phyloP scores from a whole-genome alignment of 2,797 vertebrate genomes.

The Anguilla megastoma region DNA sequence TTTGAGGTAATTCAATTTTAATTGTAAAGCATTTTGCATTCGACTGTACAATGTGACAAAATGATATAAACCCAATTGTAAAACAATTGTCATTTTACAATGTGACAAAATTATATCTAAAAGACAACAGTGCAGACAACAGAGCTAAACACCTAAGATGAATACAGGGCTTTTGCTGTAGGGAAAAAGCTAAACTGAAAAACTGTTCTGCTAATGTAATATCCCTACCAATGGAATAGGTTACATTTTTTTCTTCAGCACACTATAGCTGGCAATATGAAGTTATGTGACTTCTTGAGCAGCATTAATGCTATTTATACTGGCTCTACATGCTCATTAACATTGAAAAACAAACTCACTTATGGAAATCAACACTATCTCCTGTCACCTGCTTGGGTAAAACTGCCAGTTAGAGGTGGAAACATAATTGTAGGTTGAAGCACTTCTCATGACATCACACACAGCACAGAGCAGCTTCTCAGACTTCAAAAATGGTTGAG shows the following conservation, averaged over 20 bases:
- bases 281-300: neutral
- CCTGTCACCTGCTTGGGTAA: neutral
- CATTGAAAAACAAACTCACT: neutral
- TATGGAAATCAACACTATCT: neutral
- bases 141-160: neutral
- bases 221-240: neutral
- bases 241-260: neutral
- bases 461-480: constrained; percentile 34
- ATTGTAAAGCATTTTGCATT: neutral
- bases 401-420: neutral
- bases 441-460: neutral
- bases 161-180: neutral
- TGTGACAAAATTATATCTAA: neutral
- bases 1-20: neutral
- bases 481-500: neutral
- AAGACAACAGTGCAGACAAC: neutral
- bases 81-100: too few relatives aligned
- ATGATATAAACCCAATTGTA: neutral
- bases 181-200: neutral
- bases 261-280: neutral
- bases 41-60: neutral
- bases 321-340: neutral
- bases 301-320: neutral
- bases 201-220: neutral
- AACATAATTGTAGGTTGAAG: neutral